Evolutionary conservation across 2,888 invertebrate genomes (phyloP).

Genomic region (Synanthedon tipuliformis): DNA sequence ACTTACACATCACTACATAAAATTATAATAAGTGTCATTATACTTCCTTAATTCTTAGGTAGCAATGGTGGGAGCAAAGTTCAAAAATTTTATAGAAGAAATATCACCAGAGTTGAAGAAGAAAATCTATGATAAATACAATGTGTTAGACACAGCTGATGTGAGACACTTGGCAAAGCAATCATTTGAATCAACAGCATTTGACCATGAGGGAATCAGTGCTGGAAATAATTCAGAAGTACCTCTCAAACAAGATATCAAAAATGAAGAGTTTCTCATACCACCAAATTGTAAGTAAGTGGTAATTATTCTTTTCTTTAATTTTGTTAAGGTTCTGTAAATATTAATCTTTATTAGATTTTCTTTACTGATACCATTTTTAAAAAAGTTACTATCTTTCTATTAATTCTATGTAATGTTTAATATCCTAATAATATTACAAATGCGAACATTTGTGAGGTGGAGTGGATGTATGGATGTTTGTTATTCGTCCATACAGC

Average conservation of each 20-base stretch:
- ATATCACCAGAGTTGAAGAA: constrained; percentile 19
- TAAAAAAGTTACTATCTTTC: too few species aligned
- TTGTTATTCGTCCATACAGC: too few species aligned
- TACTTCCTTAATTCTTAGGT: constrained; percentile 26
- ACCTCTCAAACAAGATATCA: constrained; percentile 59
- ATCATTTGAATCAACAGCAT: constrained; percentile 37
- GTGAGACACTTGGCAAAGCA: constrained; percentile 38
- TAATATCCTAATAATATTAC: too few species aligned
- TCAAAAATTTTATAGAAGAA: constrained; percentile 19
- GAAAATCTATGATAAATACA: constrained; percentile 17
- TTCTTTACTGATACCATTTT: too few species aligned
- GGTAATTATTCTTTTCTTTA: neutral
- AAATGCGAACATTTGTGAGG: too few species aligned
- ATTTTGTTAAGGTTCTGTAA: neutral
- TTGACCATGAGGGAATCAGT: constrained; percentile 27
- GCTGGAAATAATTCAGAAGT: constrained; percentile 71
- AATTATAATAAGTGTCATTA: neutral
- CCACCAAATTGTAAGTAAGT: constrained; percentile 74
- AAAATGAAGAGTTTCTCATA: constrained; percentile 69
- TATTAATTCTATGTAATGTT: too few species aligned
- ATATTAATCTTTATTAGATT: neutral
- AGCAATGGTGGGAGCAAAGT: constrained; percentile 23
- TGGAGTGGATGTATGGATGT: too few species aligned
- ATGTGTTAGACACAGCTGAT: constrained; percentile 35
- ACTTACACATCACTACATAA: too few species aligned